Evolutionary conservation across 2,888 invertebrate genomes (phyloP).

Genomic region (Graphium colonna): DNA sequence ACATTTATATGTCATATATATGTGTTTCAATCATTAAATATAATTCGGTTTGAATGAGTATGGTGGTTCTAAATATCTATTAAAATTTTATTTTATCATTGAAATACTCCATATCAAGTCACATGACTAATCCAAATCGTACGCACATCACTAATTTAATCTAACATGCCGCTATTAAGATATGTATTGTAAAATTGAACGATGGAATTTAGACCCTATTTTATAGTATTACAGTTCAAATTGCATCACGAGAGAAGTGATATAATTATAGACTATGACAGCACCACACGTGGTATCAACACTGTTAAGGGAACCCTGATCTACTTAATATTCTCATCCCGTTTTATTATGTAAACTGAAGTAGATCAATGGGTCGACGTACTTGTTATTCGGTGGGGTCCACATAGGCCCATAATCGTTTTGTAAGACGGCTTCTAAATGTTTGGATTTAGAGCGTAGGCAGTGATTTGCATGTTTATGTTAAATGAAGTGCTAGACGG

Average conservation of each 20-base stretch:
- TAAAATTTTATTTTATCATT: too few species aligned
- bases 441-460: too few species aligned
- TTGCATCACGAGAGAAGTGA: conserved; percentile 23
- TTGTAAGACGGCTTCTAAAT: conserved; percentile 25
- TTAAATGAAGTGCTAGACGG: neutral
- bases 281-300: conserved; percentile 46
- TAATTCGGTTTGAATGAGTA: too few species aligned
- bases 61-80: too few species aligned
- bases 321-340: conserved; percentile 48
- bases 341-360: conserved; percentile 52
- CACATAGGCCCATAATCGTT: conserved; percentile 39
- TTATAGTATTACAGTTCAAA: conserved; percentile 18
- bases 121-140: neutral
- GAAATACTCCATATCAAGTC: too few species aligned
- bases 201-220: conserved; percentile 12
- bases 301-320: neutral
- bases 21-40: too few species aligned
- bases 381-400: conserved; percentile 43
- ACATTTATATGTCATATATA: too few species aligned
- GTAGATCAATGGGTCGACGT: conserved; percentile 66
- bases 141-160: conserved; percentile 15
- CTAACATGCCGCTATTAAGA: conserved; percentile 7
- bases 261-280: conserved; percentile 48
- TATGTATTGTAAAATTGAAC: conserved; percentile 1
- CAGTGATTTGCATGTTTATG: too few species aligned